phyloP scores from a whole-genome alignment of 1,140 invertebrate species.

The Nebria ingens region DNA sequence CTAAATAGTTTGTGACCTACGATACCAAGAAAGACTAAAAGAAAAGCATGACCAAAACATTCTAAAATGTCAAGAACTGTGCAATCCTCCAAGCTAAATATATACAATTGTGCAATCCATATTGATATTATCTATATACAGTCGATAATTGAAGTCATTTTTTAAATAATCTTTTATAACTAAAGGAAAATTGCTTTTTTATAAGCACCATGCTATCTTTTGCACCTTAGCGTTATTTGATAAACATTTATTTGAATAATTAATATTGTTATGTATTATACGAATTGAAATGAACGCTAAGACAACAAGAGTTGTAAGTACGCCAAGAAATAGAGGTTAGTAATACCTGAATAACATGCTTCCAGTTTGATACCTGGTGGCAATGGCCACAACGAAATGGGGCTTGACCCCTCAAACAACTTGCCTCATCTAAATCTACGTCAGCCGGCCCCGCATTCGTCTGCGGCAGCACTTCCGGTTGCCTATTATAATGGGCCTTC shows the following conservation, averaged over 20 bases:
- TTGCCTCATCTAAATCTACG: slow-evolving; percentile 35
- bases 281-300: not conserved
- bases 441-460: too few relatives aligned
- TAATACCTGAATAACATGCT: slow-evolving; percentile 68
- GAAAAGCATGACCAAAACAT: too few relatives aligned
- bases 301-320: slow-evolving; percentile 4
- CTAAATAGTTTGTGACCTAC: too few relatives aligned
- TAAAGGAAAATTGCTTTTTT: too few relatives aligned
- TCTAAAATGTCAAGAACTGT: too few relatives aligned
- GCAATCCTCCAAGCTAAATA: too few relatives aligned
- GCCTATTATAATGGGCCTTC: slow-evolving; percentile 45
- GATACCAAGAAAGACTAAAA: too few relatives aligned
- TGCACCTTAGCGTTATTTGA: not conserved
- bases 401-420: slow-evolving; percentile 33
- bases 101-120: too few relatives aligned
- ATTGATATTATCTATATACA: too few relatives aligned
- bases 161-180: too few relatives aligned
- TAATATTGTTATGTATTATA: not conserved
- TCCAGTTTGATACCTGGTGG: slow-evolving; percentile 67
- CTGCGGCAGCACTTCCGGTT: slow-evolving; percentile 11
- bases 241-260: not conserved
- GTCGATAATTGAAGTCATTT: too few relatives aligned
- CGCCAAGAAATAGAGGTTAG: slow-evolving; percentile 25
- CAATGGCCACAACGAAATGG: slow-evolving; percentile 64
- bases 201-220: not conserved